These are phyloP conservation scores for Montipora cactus DNA, from an alignment of 64 coral and sea anemone genomes.

Conservation along the genomic window DNA sequence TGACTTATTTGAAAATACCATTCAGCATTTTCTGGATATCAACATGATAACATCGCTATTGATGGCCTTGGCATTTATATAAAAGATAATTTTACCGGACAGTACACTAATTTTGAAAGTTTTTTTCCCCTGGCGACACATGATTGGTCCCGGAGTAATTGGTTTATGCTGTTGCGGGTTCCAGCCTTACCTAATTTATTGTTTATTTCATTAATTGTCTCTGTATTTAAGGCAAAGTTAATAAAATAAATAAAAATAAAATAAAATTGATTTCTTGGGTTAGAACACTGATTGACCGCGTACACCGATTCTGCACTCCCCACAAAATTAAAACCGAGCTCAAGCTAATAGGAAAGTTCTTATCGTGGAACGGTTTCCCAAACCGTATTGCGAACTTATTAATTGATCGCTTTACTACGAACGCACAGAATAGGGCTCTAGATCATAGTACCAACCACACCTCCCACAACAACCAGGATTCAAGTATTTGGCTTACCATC, in stretches of 20 bases:
- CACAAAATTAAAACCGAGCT: constrained; percentile 14
- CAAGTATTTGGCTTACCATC: not conserved
- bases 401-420: not conserved
- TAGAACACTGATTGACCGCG: constrained; percentile 19
- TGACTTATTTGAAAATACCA: constrained; percentile 38
- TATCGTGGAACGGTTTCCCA: constrained; percentile 19
- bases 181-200: too few relatives aligned
- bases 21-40: constrained; percentile 18
- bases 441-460: not conserved
- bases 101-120: constrained; percentile 44
- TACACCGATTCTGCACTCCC: not conserved
- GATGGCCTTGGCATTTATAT: constrained; percentile 29
- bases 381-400: constrained; percentile 4
- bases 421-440: not conserved
- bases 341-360: not conserved
- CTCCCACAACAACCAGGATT: not conserved
- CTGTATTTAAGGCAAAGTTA: too few relatives aligned
- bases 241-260: too few relatives aligned
- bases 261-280: constrained; percentile 28
- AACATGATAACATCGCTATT: not conserved
- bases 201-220: too few relatives aligned
- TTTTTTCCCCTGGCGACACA: constrained; percentile 30
- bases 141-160: too few relatives aligned
- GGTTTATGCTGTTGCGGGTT: too few relatives aligned
- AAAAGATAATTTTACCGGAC: constrained; percentile 26